phyloP scores from a whole-genome alignment of 2,113 vertebrate genomes.

The Periophthalmus modestus region DNA sequence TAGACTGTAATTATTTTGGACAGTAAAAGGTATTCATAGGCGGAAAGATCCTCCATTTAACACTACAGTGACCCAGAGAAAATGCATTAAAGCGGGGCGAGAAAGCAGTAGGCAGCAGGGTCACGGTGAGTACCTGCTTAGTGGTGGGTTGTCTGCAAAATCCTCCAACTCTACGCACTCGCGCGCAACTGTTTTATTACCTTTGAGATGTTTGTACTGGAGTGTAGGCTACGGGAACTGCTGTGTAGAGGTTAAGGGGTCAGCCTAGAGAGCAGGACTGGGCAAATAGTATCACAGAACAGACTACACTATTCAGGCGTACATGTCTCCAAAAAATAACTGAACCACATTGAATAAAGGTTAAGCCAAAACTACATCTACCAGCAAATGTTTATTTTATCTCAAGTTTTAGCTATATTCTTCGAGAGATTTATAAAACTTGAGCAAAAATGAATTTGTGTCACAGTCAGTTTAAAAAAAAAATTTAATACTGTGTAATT shows the following conservation, averaged over 20 bases:
- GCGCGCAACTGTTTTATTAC: neutral
- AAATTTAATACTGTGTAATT: too few relatives aligned
- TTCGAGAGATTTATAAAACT: neutral
- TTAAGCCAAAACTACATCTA: neutral
- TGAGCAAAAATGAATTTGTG: neutral
- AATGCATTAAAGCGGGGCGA: neutral
- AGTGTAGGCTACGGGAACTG: neutral
- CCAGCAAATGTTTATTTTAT: neutral
- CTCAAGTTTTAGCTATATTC: neutral
- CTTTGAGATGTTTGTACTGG: neutral
- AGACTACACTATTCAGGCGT: neutral
- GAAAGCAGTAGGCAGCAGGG: neutral
- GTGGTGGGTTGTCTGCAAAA: neutral
- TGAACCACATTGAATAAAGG: neutral
- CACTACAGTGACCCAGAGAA: constrained; percentile 7
- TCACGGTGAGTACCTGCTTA: neutral
- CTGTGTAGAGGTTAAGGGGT: neutral
- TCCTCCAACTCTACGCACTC: neutral
- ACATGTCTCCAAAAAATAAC: neutral
- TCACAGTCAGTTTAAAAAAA: too few relatives aligned
- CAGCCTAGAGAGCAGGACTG: neutral
- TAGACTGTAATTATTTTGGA: constrained; percentile 2
- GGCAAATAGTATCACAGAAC: neutral
- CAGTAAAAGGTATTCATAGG: constrained; percentile 7
- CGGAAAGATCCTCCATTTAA: constrained; percentile 1